Evolutionary conservation across 2,113 vertebrate species (phyloP).

Genomic region (Gorsachius goisagi): DNA sequence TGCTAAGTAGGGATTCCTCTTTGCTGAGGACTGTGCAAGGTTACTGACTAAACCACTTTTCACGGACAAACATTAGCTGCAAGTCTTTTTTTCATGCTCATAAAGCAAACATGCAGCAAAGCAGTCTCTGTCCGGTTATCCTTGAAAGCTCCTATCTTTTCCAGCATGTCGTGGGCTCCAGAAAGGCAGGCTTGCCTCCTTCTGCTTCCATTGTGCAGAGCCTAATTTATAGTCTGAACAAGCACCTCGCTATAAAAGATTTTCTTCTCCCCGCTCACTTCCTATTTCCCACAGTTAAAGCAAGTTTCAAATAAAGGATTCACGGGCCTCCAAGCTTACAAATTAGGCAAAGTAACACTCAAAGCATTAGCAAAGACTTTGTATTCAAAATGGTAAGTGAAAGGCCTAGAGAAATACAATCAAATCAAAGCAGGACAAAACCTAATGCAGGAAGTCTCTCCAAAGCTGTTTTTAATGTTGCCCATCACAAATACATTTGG

Average conservation of each 20-base stretch:
- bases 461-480: slow-evolving; percentile 63
- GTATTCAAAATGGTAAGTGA: slow-evolving; percentile 64
- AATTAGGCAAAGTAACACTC: slow-evolving; percentile 75
- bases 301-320: slow-evolving; percentile 70
- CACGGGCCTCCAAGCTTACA: slow-evolving; percentile 62
- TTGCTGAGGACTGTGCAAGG: neutral
- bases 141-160: slow-evolving; percentile 21
- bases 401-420: slow-evolving; percentile 65
- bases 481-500: slow-evolving; percentile 62
- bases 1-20: slow-evolving; percentile 10
- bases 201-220: slow-evolving; percentile 54
- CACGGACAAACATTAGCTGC: slow-evolving; percentile 10
- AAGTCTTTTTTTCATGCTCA: neutral
- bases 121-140: slow-evolving; percentile 47
- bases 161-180: slow-evolving; percentile 33
- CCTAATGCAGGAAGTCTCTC: slow-evolving; percentile 58
- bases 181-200: slow-evolving; percentile 64
- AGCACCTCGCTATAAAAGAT: slow-evolving; percentile 59
- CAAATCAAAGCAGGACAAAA: slow-evolving; percentile 66
- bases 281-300: slow-evolving; percentile 80
- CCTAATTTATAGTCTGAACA: slow-evolving; percentile 75
- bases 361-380: slow-evolving; percentile 61
- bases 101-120: slow-evolving; percentile 34
- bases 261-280: slow-evolving; percentile 70
- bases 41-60: slow-evolving; percentile 20